These are phyloP conservation scores for Pyrocephalus nanus DNA, from an alignment of 2,797 vertebrate genomes.

Conservation along the genomic window DNA sequence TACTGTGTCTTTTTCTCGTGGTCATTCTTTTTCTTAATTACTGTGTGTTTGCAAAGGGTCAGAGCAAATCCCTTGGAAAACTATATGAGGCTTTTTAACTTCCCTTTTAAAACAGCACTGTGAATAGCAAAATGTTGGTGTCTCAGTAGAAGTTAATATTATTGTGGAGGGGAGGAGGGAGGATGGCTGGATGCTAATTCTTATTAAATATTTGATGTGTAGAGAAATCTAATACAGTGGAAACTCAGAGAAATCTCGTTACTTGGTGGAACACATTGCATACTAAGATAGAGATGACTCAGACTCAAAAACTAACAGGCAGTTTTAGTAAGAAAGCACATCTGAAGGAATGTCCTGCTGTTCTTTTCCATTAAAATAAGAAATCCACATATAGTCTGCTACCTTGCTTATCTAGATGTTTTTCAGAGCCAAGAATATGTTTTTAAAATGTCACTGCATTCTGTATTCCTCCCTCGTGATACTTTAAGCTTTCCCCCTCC, in stretches of 20 bases:
- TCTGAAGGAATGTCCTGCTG: conserved; percentile 23
- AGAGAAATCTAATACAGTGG: conserved; percentile 58
- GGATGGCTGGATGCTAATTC: conserved; percentile 71
- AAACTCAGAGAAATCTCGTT: conserved; percentile 59
- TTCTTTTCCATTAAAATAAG: conserved; percentile 40
- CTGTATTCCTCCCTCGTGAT: neutral
- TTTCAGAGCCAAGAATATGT: neutral
- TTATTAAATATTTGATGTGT: conserved; percentile 76
- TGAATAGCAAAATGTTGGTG: conserved; percentile 64
- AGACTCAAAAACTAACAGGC: conserved; percentile 8
- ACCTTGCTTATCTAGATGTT: neutral
- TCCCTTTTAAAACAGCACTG: conserved; percentile 65
- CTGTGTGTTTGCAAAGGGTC: conserved; percentile 54
- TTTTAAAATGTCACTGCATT: neutral
- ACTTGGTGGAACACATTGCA: conserved; percentile 36
- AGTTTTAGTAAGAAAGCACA: conserved; percentile 1
- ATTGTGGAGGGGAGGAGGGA: conserved; percentile 50
- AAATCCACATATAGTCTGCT: neutral
- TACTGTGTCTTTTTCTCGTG: conserved; percentile 44
- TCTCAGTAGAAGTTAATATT: conserved; percentile 71
- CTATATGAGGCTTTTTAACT: conserved; percentile 57
- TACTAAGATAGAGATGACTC: conserved; percentile 48
- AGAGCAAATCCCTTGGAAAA: conserved; percentile 69
- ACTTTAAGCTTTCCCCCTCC: neutral
- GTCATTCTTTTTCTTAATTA: conserved; percentile 67